Percentiles rank a stretch among this genome's conserved stretches.
These are phyloP conservation scores for Noctua fimbriata DNA, from an alignment of 2,888 invertebrate genomes.

Conservation along the genomic window DNA sequence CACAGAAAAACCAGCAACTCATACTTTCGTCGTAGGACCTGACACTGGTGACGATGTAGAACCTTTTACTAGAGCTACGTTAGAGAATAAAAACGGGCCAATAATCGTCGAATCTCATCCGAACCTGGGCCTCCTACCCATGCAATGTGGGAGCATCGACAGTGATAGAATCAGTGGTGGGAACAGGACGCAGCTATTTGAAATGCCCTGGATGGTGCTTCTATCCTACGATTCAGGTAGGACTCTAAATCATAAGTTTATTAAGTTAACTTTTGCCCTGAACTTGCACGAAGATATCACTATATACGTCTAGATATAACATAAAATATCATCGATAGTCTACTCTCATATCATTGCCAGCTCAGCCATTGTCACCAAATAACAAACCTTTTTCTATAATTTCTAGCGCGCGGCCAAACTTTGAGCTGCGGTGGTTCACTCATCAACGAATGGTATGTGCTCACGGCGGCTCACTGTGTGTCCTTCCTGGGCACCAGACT, in stretches of 20 bases:
- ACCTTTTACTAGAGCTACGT: slow-evolving; percentile 44
- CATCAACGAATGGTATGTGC: slow-evolving; percentile 88
- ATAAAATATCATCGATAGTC: neutral
- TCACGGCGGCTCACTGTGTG: slow-evolving; percentile 92
- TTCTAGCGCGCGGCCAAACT: slow-evolving; percentile 74
- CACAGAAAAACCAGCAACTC: slow-evolving; percentile 8
- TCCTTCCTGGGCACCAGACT: slow-evolving; percentile 85
- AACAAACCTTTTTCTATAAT: neutral
- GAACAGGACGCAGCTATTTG: slow-evolving; percentile 90
- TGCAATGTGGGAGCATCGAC: slow-evolving; percentile 90
- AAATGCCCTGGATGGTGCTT: slow-evolving; percentile 95
- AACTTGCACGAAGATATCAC: neutral
- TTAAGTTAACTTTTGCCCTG: neutral
- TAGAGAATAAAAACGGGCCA: slow-evolving; percentile 47
- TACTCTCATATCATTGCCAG: neutral
- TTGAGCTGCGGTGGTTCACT: slow-evolving; percentile 89
- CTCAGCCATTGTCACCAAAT: neutral
- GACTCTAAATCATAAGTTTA: neutral
- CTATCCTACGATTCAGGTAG: slow-evolving; percentile 90
- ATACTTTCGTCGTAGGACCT: slow-evolving; percentile 23
- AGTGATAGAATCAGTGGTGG: slow-evolving; percentile 91
- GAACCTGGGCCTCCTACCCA: slow-evolving; percentile 74
- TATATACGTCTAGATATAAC: neutral
- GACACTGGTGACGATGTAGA: slow-evolving; percentile 37
- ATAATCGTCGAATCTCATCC: slow-evolving; percentile 63